Evolutionary conservation across 1,140 invertebrate genomes (phyloP), one percentile per base, ranked within the genome.

Genomic region (Campoletis sonorensis): DNA sequence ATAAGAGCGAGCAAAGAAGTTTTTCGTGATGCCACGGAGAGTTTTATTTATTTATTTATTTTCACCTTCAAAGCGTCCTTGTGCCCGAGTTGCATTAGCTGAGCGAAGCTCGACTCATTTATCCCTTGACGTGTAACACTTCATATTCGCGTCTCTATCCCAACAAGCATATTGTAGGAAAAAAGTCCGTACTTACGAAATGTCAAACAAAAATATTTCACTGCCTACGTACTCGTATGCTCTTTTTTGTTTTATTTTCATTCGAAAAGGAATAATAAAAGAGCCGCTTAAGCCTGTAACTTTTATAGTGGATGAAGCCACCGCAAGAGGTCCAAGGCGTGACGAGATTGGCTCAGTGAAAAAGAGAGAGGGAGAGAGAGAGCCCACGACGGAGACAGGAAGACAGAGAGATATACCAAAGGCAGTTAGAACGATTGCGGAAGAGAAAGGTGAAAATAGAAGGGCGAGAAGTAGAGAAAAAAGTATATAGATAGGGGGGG

Each of bases 401-500:
- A n/a, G 16, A 30, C 13, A 75, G 16, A 40, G 37, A 40, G 51
- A 75, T 49, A 58, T 23, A 54, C 54, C 18, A 27, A 30, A 23
- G 21, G 51, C 61, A 70, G 30, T 33, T 37, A 67, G 67, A 54
- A 21, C 37, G 30, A 45, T 21, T n/a, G 61, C 23, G 58, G 30
- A 33, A 61, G 21, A n/a, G 58, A 40, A 67, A 80, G 78, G 79
- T 54, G 82, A 80, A 77, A 58, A 30, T 37, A 72, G 26, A 49
- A 72, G 70, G 33, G 18, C 70, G 70, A 72, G 16, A 64, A 30
- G n/a, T 27, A 21, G 13, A 23, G 76, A 78, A 78, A 64, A 37
- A 79, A 16, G 78, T 33, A 27, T 58, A 68, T 81, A 76, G 78
- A 82, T 81, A 76, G 78, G 81, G 83, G 82, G 85, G 40, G 37